Base-by-base conservation (phyloP, 1,140 invertebrate species). In the Dryas iulia region DNA sequence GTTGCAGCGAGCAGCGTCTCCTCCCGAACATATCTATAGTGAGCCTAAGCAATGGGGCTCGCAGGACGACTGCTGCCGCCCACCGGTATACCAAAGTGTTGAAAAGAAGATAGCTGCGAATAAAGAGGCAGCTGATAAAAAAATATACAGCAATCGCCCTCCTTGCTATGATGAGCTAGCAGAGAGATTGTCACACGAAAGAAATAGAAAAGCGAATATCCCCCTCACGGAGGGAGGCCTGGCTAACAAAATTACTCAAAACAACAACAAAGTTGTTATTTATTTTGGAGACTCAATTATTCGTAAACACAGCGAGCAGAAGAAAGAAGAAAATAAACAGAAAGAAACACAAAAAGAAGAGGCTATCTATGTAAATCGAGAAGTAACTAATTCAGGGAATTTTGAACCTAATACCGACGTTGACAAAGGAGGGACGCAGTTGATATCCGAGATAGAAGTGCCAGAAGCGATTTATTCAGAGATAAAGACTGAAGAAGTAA, bases 271-370 rank as follows among this genome's bases (percentile, higher is more conserved):
- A 87, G 94, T 95, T 12, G 94, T 95, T 47, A 95, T 95, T 67
- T 95, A 95, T 77, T 95, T 95, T 68, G 94, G 95, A 4, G 94
- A 95, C 79, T 94, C 94, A 0, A 93, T 94, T 35, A 92, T 93
- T 24, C 82, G 92, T 3, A 93, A 92, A 69, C 91, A 92, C 52
- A 89, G 82, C 66, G 82, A 89, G 59, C 84, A 89, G 66, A 89
- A 84, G 62, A 87, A 78, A 60, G 84, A 85, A 73, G 83, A 88
- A 65, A 71, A 66, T 12, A 77, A 79, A 61, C 71, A 73, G 56
- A 77, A 76, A 35, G 79, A 84, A 66, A 75, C 69, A 53, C 73
- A 78, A 21, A 89, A 87, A 73, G 89, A 89, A 67, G 92, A 92
- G 76, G 90, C 82, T 6, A 89, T 92, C 63, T 92, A 93, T 73